phyloP scores from a whole-genome alignment of 1,140 invertebrate species.

The Zaprionus tsacasi region DNA sequence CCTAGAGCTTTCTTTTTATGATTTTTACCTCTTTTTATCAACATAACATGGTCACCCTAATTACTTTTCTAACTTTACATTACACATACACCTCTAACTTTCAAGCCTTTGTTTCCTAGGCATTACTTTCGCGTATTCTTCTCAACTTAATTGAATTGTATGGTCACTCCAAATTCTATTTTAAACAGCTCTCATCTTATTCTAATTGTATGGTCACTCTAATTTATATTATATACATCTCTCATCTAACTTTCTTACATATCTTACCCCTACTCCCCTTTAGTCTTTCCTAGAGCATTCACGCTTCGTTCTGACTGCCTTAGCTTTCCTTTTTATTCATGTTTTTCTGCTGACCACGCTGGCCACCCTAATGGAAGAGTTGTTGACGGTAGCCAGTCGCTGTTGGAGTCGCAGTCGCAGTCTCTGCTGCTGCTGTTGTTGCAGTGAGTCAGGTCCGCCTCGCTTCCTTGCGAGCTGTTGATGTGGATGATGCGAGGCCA shows the following conservation, averaged over 20 bases:
- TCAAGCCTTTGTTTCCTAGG: neutral
- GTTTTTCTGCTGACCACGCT: conserved; percentile 27
- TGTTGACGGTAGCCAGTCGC: conserved; percentile 68
- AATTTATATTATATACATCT: neutral
- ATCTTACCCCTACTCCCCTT: too few relatives aligned
- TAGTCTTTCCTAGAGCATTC: conserved; percentile 48
- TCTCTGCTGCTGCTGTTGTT: conserved; percentile 21
- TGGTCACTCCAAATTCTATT: neutral
- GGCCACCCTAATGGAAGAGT: conserved; percentile 74
- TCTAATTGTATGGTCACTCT: neutral
- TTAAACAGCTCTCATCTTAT: too few relatives aligned
- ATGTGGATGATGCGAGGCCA: conserved; percentile 74
- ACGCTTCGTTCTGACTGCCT: neutral
- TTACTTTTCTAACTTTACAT: neutral
- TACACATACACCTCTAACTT: too few relatives aligned
- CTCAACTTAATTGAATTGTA: neutral
- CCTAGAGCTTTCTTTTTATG: neutral
- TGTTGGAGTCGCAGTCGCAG: conserved; percentile 29
- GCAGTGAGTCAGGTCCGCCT: conserved; percentile 46
- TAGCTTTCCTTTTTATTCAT: conserved; percentile 13
- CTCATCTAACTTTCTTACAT: too few relatives aligned
- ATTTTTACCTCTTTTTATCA: neutral
- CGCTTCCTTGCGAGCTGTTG: conserved; percentile 41
- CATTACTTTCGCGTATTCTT: too few relatives aligned
- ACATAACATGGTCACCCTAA: neutral